These are phyloP conservation scores for Passerina amoena DNA, from an alignment of 2,113 vertebrate species.

Conservation along the genomic window DNA sequence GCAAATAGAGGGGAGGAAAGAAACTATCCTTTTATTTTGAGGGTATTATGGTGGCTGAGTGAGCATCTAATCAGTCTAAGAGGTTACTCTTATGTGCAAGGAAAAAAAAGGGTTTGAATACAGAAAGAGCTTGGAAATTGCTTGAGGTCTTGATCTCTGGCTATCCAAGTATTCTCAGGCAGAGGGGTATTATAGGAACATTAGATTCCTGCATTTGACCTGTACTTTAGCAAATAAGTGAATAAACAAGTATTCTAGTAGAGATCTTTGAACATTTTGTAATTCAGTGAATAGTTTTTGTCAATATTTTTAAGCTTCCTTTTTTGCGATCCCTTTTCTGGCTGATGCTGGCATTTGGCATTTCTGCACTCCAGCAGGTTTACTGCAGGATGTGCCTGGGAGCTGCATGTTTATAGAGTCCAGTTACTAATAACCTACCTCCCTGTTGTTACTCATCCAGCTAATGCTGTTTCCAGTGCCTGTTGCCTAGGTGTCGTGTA, in stretches of 20 bases:
- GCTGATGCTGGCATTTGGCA: background rate
- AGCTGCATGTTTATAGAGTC: background rate
- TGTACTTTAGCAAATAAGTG: background rate
- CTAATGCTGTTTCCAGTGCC: background rate
- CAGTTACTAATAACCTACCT: background rate
- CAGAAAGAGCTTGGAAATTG: background rate
- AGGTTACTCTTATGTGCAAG: background rate
- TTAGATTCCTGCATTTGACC: background rate
- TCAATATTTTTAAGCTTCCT: background rate
- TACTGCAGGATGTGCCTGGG: background rate
- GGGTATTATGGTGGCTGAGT: background rate
- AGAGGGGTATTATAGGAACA: background rate
- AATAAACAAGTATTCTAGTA: background rate
- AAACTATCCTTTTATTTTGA: background rate
- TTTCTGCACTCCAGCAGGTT: background rate
- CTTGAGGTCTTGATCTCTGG: background rate
- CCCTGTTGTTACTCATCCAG: background rate
- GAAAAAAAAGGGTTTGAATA: background rate
- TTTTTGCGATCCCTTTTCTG: background rate
- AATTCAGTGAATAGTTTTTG: rapidly evolving
- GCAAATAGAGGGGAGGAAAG: background rate
- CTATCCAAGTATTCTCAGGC: background rate
- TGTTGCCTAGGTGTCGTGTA: background rate
- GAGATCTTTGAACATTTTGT: background rate
- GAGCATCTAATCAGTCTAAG: background rate